Percentiles rank a stretch among this genome's conserved stretches.
These are phyloP conservation scores for Lutjanus erythropterus DNA, from an alignment of 2,113 vertebrate species.

Conservation along the genomic window DNA sequence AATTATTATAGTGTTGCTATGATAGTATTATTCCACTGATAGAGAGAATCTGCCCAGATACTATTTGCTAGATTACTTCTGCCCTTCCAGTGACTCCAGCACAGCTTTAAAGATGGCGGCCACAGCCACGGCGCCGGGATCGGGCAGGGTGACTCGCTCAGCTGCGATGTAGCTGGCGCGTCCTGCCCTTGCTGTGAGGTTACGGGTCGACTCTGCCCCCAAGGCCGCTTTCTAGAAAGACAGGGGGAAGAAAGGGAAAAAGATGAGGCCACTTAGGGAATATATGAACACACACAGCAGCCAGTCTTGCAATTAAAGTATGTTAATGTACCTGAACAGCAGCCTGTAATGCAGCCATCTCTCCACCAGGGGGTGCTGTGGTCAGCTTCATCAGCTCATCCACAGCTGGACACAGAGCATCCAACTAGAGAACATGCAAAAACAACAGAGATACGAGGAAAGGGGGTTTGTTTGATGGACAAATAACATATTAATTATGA, in stretches of 20 bases:
- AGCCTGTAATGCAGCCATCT: constrained; percentile 79
- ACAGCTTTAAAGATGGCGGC: constrained; percentile 87
- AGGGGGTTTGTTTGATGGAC: neutral
- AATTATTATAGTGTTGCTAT: neutral
- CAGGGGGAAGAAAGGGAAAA: too few species aligned
- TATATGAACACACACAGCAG: too few species aligned
- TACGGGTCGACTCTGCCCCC: constrained; percentile 89
- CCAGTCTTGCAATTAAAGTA: too few species aligned
- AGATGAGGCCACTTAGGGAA: neutral
- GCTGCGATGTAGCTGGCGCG: constrained; percentile 94
- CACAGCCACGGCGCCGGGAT: constrained; percentile 90
- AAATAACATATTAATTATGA: neutral
- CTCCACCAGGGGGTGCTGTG: constrained; percentile 69
- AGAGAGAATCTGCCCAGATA: too few species aligned
- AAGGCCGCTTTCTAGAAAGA: constrained; percentile 84
- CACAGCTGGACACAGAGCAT: constrained; percentile 90
- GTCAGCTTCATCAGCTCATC: constrained; percentile 86
- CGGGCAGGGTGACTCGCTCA: constrained; percentile 85
- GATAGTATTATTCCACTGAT: too few species aligned
- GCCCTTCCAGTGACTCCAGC: constrained; percentile 79
- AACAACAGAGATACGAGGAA: neutral
- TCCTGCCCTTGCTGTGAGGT: constrained; percentile 91
- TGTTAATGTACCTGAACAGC: constrained; percentile 86
- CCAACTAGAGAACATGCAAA: constrained; percentile 84
- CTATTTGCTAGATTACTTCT: constrained; percentile 12